Conservation (phyloP, 2,888 invertebrate genomes). For the Polia nebulosa region DNA sequence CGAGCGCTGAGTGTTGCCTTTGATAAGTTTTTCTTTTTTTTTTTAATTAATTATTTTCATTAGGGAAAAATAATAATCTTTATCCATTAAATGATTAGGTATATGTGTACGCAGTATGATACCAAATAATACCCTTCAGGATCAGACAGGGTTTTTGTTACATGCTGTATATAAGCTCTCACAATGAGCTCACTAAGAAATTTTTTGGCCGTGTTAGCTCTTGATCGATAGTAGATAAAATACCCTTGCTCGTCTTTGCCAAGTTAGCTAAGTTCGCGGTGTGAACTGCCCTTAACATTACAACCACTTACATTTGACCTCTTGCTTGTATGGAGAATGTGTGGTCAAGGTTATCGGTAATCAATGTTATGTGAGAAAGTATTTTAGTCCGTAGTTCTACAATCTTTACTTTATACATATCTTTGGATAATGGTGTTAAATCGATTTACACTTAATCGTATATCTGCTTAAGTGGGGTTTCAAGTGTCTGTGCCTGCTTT, state of each 20-base stretch:
- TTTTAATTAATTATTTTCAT: too few species aligned
- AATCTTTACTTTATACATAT: too few species aligned
- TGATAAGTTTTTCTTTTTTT: too few species aligned
- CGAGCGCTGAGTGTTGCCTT: too few species aligned
- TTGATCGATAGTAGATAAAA: neutral
- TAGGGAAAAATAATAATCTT: too few species aligned
- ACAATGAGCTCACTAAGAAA: too few species aligned
- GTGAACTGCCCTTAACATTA: constrained; percentile 11
- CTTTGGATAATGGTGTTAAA: constrained; percentile 21
- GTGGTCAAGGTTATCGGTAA: constrained; percentile 49
- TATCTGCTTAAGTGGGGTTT: neutral
- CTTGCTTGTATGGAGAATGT: constrained; percentile 48
- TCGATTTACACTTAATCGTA: constrained; percentile 29
- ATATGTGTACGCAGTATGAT: too few species aligned
- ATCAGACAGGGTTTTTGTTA: too few species aligned
- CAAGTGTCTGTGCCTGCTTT: neutral
- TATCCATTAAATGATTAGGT: too few species aligned
- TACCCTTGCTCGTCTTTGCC: neutral
- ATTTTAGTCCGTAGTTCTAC: constrained; percentile 18
- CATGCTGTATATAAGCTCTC: too few species aligned
- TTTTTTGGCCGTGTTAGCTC: too few species aligned
- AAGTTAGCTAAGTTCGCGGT: neutral
- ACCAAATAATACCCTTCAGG: too few species aligned
- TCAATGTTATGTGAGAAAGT: constrained; percentile 47
- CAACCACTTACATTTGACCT: constrained; percentile 50